A percentile compares a stretch with the other conserved stretches of the same genome.
These are phyloP conservation scores for Orthosia cruda DNA, from an alignment of 2,888 invertebrate genomes.

Conservation along the genomic window DNA sequence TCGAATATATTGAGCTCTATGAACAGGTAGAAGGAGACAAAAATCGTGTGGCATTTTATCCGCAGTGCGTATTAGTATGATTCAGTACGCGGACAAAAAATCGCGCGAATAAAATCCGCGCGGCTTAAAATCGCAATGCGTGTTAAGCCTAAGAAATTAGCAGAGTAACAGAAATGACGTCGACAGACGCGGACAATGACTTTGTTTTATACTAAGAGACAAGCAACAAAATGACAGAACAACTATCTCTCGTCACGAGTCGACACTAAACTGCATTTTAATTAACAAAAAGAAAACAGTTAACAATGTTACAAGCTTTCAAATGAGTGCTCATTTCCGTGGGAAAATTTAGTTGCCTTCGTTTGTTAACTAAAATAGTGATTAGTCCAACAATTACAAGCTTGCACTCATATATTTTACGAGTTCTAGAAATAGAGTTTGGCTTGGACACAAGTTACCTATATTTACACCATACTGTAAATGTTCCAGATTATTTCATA, in stretches of 20 bases:
- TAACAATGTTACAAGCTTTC: slow-evolving; percentile 33
- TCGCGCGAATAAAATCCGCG: too few relatives aligned
- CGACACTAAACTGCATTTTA: neutral
- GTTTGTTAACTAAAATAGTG: slow-evolving; percentile 53
- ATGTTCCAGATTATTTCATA: slow-evolving; percentile 15
- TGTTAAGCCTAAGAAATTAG: too few relatives aligned
- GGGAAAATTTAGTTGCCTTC: slow-evolving; percentile 34
- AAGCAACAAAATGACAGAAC: too few relatives aligned
- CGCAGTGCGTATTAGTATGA: too few relatives aligned
- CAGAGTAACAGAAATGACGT: too few relatives aligned
- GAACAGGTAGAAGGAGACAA: too few relatives aligned
- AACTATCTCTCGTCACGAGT: neutral
- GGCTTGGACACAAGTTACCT: slow-evolving; percentile 44
- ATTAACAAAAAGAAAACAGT: slow-evolving; percentile 15
- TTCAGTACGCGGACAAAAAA: too few relatives aligned
- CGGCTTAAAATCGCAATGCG: too few relatives aligned
- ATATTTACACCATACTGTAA: slow-evolving; percentile 26
- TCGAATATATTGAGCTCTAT: too few relatives aligned
- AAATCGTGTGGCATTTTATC: too few relatives aligned
- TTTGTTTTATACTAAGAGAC: too few relatives aligned
- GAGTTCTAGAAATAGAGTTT: slow-evolving; percentile 59
- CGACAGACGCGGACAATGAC: too few relatives aligned
- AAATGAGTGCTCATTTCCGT: slow-evolving; percentile 34
- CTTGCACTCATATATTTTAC: slow-evolving; percentile 51
- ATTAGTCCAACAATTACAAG: slow-evolving; percentile 27